Evolutionary conservation across 1,140 invertebrate genomes (phyloP), one percentile per base, ranked within the genome.

Genomic region (Reticulitermes speratus): DNA sequence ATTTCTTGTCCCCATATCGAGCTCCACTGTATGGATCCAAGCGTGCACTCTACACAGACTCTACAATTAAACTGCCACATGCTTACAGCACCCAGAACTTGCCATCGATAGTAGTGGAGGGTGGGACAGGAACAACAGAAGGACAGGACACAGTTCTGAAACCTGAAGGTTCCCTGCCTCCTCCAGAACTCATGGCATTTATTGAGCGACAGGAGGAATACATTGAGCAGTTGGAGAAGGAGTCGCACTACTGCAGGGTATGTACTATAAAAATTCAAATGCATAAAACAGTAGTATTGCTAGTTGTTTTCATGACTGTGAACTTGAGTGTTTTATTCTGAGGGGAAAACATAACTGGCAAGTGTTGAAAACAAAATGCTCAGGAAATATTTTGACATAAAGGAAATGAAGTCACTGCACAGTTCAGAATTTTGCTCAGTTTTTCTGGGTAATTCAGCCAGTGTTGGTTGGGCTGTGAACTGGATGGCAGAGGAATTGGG

Each of bases 141-240:
- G 65, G 25, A 6, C 65, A 8, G 14, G 65, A 75, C 25, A 30
- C 23, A 44, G 6, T 23, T 69, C 7, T 82, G 25, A 87, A 55
- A 75, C 11, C 85, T 48, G 86, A 45, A 86, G 88, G 84, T 65
- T 86, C 30, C 14, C 86, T 88, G n/a, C 87, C 87, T 75, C 90
- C 92, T 9, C 89, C 91, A 25, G 94, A 95, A 89, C 89, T 96
- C 25, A 92, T 94, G 87, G 93, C 93, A 84, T 96, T 96, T 88
- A 96, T 97, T 44, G 94, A 96, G 90, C 94, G 95, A 85, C 96
- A 97, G 89, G 96, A 96, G 89, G 95, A 96, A 86, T 97, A 97
- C 87, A 97, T 97, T 48, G 94, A 96, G 85, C 96, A 97, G 88
- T 88, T 97, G 32, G 96, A 97, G 90, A 94, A 94, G 87, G 96